Evolutionary conservation across 2,797 vertebrate species (phyloP).

Genomic region (Enteromius radiatus): DNA sequence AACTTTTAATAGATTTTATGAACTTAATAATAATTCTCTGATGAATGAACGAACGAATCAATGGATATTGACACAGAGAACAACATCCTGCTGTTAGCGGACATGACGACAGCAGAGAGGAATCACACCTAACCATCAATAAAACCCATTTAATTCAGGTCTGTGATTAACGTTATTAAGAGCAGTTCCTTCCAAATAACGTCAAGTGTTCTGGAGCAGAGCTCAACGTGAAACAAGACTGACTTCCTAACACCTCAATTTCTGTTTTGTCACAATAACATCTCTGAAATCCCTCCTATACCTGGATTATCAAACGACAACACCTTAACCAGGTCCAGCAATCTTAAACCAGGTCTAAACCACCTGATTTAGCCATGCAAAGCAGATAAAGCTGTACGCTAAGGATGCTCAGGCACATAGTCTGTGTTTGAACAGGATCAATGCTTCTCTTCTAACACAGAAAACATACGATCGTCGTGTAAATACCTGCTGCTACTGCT

Average conservation of each 20-base stretch:
- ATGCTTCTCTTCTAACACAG: not conserved
- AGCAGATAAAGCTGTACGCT: not conserved
- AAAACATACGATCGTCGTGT: not conserved
- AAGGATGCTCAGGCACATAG: no score
- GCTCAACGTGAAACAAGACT: not conserved
- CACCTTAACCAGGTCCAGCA: not conserved
- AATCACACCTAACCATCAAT: not conserved
- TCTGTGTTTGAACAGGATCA: not conserved
- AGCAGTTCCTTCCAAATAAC: not conserved
- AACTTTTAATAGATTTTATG: no score
- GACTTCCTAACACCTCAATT: not conserved
- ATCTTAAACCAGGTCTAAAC: not conserved
- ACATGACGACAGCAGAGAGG: not conserved
- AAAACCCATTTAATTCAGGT: no score
- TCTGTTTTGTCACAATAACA: not conserved
- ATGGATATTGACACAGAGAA: not conserved
- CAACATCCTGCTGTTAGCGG: not conserved
- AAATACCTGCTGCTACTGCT: constrained; percentile 27
- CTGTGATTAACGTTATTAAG: not conserved
- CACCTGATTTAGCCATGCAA: not conserved
- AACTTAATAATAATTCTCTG: not conserved
- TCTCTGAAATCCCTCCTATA: not conserved
- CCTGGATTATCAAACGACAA: not conserved
- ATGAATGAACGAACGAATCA: no score
- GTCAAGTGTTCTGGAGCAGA: not conserved